phyloP scores from a whole-genome alignment of 2,888 invertebrate genomes.

The Autographa gamma region DNA sequence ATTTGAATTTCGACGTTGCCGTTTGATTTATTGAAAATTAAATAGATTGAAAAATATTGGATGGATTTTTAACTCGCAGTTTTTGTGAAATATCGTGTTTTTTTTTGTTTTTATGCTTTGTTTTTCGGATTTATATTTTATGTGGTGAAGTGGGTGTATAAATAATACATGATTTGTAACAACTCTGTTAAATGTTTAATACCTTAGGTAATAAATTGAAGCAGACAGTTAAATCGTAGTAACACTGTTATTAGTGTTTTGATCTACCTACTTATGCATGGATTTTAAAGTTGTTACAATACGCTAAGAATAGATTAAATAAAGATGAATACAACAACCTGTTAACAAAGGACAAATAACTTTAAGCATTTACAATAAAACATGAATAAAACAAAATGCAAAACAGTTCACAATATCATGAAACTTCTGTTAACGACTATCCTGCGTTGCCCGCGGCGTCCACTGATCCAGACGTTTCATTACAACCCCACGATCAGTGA shows the following conservation, averaged over 20 bases:
- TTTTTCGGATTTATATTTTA: not conserved
- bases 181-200: not conserved
- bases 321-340: not conserved
- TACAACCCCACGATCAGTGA: conserved; percentile 55
- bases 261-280: not conserved
- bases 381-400: conserved; percentile 2
- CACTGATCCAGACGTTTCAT: conserved; percentile 72
- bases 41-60: not conserved
- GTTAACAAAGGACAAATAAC: not conserved
- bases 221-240: not conserved
- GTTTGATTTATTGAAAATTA: conserved; percentile 5
- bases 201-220: not conserved
- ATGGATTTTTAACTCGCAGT: not conserved
- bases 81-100: not conserved
- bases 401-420: not conserved
- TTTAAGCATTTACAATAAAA: not conserved
- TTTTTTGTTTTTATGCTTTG: not conserved
- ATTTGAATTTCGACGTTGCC: not conserved
- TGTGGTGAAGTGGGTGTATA: not conserved
- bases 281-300: not conserved
- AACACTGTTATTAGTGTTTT: not conserved
- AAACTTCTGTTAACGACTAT: conserved; percentile 40
- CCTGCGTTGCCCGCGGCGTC: conserved; percentile 64
- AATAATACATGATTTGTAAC: not conserved
- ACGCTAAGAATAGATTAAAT: not conserved